Percentiles rank a stretch among this genome's conserved stretches.
Conservation (phyloP, 2,113 vertebrate genomes). For the Phasianus colchicus region DNA sequence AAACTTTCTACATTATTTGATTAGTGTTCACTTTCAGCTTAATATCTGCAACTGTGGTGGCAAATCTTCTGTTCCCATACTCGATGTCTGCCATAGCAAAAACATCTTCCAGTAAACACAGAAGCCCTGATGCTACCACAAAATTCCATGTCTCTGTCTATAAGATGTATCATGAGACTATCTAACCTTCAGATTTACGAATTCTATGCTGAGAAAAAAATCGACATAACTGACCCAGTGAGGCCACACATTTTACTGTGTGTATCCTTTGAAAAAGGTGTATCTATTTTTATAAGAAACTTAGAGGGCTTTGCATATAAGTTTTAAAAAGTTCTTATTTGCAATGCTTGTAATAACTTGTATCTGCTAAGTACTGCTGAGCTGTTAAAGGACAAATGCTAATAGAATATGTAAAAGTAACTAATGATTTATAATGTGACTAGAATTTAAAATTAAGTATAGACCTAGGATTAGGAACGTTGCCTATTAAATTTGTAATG, state of each 20-base stretch:
- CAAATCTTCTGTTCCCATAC: not conserved
- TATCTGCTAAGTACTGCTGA: not conserved
- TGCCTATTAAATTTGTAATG: not conserved
- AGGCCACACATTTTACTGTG: not conserved
- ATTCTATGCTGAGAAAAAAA: not conserved
- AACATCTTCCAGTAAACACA: not conserved
- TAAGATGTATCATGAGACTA: not conserved
- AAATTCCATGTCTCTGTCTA: not conserved
- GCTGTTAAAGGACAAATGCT: conserved; percentile 23
- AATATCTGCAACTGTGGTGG: not conserved
- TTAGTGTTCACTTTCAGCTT: not conserved
- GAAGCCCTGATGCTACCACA: not conserved
- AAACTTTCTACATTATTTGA: not conserved
- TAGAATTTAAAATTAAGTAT: conserved; percentile 8
- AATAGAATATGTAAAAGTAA: not conserved
- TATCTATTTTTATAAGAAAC: not conserved
- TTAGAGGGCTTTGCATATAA: not conserved
- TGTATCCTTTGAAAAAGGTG: not conserved
- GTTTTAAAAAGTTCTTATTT: not conserved
- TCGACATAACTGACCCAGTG: not conserved
- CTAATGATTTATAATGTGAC: not conserved
- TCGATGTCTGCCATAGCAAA: not conserved
- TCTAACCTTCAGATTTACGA: conserved; percentile 2
- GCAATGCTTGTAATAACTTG: not conserved
- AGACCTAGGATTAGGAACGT: not conserved